Conservation (phyloP, 2,113 vertebrate species). For the Anolis sagrei region DNA sequence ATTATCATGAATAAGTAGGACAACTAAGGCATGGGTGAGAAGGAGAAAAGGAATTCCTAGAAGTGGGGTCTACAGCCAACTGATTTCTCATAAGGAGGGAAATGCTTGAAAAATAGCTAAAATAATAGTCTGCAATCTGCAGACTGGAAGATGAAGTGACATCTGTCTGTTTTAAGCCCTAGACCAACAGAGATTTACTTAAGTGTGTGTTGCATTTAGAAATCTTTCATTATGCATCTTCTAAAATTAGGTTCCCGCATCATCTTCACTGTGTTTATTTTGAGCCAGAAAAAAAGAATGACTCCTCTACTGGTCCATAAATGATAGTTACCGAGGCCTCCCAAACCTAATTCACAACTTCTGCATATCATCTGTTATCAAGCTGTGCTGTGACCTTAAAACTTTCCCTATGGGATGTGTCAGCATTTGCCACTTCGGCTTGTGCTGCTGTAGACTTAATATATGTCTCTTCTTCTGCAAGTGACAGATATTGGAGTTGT, state of each 20-base stretch:
- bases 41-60: not conserved
- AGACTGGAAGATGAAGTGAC: too few species aligned
- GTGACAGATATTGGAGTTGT: conserved; percentile 39
- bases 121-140: too few species aligned
- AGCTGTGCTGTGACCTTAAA: conserved; percentile 13
- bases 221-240: not conserved
- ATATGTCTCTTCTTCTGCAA: conserved; percentile 20
- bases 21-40: not conserved
- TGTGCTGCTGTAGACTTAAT: conserved; percentile 46
- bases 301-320: not conserved
- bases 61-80: too few species aligned
- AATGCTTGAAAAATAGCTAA: not conserved
- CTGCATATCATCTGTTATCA: not conserved
- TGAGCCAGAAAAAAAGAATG: not conserved
- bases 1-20: not conserved
- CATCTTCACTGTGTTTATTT: not conserved
- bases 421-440: conserved; percentile 17
- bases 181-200: not conserved
- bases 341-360: not conserved
- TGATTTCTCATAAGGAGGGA: not conserved
- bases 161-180: not conserved
- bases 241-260: not conserved
- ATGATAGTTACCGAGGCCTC: not conserved
- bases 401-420: not conserved
- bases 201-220: not conserved